A percentile compares a stretch with the other conserved stretches of the same genome.
Evolutionary conservation across 2,888 invertebrate genomes (phyloP).

Genomic region (Drosophila robusta): DNA sequence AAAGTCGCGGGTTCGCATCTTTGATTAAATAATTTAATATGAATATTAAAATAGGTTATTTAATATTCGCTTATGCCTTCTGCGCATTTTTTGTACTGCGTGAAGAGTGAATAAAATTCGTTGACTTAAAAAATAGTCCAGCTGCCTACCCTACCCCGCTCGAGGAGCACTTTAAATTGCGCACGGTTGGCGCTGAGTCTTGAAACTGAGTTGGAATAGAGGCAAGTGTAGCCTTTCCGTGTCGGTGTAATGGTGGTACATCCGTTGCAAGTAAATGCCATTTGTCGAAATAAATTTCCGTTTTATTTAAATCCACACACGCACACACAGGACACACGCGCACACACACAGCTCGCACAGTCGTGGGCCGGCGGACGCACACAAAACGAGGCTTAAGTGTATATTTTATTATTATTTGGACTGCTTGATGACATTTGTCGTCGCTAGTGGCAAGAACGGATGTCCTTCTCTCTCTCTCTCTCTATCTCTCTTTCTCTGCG

Average conservation of each 20-base stretch:
- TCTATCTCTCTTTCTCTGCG: constrained; percentile 4
- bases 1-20: too few species aligned
- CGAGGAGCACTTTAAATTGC: constrained; percentile 59
- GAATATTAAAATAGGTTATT: too few species aligned
- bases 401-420: constrained; percentile 80
- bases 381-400: constrained; percentile 78
- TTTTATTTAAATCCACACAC: constrained; percentile 79
- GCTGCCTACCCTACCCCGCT: neutral
- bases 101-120: constrained; percentile 24
- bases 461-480: constrained; percentile 54
- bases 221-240: constrained; percentile 69
- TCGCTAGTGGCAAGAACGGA: constrained; percentile 75
- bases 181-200: constrained; percentile 60
- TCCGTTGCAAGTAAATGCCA: constrained; percentile 81
- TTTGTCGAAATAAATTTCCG: constrained; percentile 81
- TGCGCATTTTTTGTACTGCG: too few species aligned
- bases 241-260: constrained; percentile 78
- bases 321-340: constrained; percentile 38
- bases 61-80: too few species aligned
- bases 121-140: neutral
- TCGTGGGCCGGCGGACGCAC: constrained; percentile 42
- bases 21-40: too few species aligned
- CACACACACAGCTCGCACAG: constrained; percentile 27
- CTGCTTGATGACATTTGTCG: constrained; percentile 81
- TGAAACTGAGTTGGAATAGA: constrained; percentile 40